Evolutionary conservation across 2,888 invertebrate species (phyloP).

Genomic region (Polymixis lichenea): DNA sequence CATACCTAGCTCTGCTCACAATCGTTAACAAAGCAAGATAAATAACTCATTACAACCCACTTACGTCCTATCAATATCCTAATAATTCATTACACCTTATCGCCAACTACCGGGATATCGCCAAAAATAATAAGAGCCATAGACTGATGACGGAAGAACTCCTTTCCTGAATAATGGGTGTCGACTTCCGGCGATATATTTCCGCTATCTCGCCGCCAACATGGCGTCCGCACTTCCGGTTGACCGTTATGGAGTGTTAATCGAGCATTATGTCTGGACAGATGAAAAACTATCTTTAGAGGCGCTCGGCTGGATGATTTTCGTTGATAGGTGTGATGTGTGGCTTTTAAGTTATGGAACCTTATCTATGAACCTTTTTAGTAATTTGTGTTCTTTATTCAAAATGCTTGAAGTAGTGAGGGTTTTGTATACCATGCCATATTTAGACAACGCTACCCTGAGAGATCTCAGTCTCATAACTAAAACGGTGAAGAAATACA

Average conservation of each 20-base stretch:
- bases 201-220: slow-evolving; percentile 88
- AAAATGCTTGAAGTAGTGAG: neutral
- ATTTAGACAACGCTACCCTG: too few relatives aligned
- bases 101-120: slow-evolving; percentile 58
- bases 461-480: too few relatives aligned
- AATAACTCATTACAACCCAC: slow-evolving; percentile 32
- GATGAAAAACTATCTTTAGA: slow-evolving; percentile 86
- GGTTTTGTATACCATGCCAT: neutral
- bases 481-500: too few relatives aligned
- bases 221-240: slow-evolving; percentile 87
- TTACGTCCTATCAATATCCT: slow-evolving; percentile 49
- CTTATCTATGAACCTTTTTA: neutral
- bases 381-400: neutral
- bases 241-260: slow-evolving; percentile 90
- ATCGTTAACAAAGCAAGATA: slow-evolving; percentile 46
- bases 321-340: slow-evolving; percentile 63
- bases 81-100: slow-evolving; percentile 65
- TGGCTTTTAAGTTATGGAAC: slow-evolving; percentile 15
- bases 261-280: slow-evolving; percentile 87
- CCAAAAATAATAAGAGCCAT: slow-evolving; percentile 84
- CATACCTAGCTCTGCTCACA: neutral
- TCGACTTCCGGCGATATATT: slow-evolving; percentile 89
- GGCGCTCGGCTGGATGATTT: slow-evolving; percentile 76
- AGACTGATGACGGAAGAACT: slow-evolving; percentile 85
- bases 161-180: slow-evolving; percentile 88